Base-by-base conservation (phyloP, 2,797 vertebrate genomes). In the Hydrolagus colliei region DNA sequence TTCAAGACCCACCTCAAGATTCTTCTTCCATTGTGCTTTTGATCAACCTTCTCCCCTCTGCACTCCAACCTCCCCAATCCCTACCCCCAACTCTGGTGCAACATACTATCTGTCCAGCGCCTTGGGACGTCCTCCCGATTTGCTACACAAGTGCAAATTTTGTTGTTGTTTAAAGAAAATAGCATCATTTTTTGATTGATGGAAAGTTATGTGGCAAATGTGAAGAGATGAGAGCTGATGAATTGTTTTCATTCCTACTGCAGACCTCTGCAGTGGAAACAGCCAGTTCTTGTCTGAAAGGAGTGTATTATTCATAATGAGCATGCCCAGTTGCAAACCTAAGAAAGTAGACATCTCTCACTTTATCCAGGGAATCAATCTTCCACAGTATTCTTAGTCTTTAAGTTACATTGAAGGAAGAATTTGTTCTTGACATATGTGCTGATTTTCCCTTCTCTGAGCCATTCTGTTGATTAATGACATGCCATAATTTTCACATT, bases 291-390 rank as follows among this genome's bases (percentile, higher is more conserved):
- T 5, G 32, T 16, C 79, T 84, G 63, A 84, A 84, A 63, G 79
- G 79, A 84, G 79, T 41, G 79, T 52, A 71, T 68, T 84, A 84
- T 84, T 84, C 79, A 84, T 84, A 41, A 9, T n/a, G 79, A 68
- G 79, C 79, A 84, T 84, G 79, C 79, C 18, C 65, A 71, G 65
- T 41, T 20, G 41, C 16, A 35, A n/a, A 27, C n/a, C 18, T 32
- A 20, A 10, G 68, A 71, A 84, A 71, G 27, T 71, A 68, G 79
- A 71, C 79, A 84, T 84, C 79, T 71, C 65, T 84, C 27, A 84
- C 18, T 84, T 82, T 84, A 65, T 71, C 79, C 65, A 68, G 13
- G 65, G 79, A 71, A 84, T 84, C 35, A 68, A 84, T 71, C 32
- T 84, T 84, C 79, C 65, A n/a, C 16, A 68, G 9, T 1, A 11